Evolutionary conservation across 2,113 vertebrate species (phyloP), one percentile per base, ranked within the genome.

Genomic region (Gobius niger): DNA sequence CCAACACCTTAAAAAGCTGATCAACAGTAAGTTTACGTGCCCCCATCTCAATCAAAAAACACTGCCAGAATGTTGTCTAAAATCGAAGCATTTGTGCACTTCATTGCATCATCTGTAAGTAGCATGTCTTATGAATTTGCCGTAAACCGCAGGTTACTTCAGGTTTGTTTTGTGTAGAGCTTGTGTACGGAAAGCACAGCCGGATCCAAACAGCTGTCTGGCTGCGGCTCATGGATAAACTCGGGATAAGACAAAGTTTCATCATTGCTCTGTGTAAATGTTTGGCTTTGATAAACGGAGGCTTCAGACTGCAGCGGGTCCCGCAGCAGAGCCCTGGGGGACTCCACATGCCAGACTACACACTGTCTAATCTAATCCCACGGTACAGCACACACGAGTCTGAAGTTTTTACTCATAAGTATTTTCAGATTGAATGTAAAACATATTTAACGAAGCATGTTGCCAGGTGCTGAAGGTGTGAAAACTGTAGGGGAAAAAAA

Each of bases 181-280:
- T 69, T 72, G 65, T 52, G 44, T 50, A 47, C 56, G 72, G 62
- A 16, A 11, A 9, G 14, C 5, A 47, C 16, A 67, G 68, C 6
- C 18, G 19, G 71, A 72, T 54, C 61, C 70, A 78, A 73, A 62
- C 53, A 63, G 53, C 57, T 62, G 34, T 13, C 50, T 13, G 47
- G 65, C 69, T 74, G 70, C 64, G 68, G 67, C 47, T 44, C 47
- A 13, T 0, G 0, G 59, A 54, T 61, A 70, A 77, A 76, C 72
- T 61, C 44, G 62, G 63, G 68, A 59, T 71, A 53, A 81, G 77
- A 71, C 47, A 72, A 87, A 81, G 74, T 78, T 77, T 82, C 68
- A 70, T 73, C 71, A 16, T 0, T 6, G 19, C n/a, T 53, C 51
- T 53, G 42, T 74, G 10, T 56, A 85, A 75, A 77, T 75, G 71